phyloP scores from a whole-genome alignment of 2,888 invertebrate genomes.

The Lasioglossum pauxillum region DNA sequence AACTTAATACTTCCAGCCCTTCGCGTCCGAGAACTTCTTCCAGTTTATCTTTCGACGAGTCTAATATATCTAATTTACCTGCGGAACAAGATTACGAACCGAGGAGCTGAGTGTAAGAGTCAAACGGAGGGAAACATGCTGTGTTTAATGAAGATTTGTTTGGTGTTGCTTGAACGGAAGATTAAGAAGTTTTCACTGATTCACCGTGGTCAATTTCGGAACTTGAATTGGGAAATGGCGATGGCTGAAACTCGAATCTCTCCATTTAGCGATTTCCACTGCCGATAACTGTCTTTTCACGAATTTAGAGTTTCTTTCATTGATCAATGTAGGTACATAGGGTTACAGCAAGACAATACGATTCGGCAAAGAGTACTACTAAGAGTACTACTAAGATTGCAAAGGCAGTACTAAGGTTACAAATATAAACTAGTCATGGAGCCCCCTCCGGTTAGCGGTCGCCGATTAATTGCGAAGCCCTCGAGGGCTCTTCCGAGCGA shows the following conservation, averaged over 20 bases:
- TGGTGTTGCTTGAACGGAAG: background rate
- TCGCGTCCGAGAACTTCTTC: background rate
- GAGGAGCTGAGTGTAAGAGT: background rate
- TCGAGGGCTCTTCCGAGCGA: background rate
- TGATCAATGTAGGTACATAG: too few species aligned
- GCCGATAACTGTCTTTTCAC: too few species aligned
- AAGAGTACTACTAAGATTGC: background rate
- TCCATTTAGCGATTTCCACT: too few species aligned
- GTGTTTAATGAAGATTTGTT: background rate
- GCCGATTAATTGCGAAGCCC: background rate
- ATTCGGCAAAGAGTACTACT: background rate
- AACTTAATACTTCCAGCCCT: background rate
- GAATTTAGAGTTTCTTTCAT: too few species aligned
- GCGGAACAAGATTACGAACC: background rate
- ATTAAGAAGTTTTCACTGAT: background rate
- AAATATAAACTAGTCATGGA: background rate
- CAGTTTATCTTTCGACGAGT: background rate
- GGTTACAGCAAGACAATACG: background rate
- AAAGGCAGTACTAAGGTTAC: background rate
- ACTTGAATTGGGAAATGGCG: background rate
- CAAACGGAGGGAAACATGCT: background rate
- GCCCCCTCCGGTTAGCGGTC: background rate
- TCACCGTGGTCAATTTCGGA: background rate
- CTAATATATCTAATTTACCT: background rate
- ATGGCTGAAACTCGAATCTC: background rate